phyloP scores from a whole-genome alignment of 2,113 vertebrate genomes.

The Monarcha castaneiventris region DNA sequence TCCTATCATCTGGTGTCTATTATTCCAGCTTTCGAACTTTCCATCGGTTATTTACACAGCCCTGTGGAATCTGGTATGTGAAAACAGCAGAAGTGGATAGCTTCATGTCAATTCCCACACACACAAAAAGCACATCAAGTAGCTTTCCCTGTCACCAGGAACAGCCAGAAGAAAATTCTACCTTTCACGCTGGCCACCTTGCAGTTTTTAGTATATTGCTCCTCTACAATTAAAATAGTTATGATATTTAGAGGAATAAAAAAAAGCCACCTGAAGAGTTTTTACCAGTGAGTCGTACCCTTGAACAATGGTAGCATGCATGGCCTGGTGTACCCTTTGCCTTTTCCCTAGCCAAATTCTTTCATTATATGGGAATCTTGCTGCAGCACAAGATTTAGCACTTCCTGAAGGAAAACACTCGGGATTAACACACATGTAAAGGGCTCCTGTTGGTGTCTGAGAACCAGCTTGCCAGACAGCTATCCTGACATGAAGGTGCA shows the following conservation, averaged over 20 bases:
- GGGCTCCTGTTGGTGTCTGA: slow-evolving; percentile 16
- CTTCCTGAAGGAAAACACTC: slow-evolving; percentile 5
- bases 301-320: background rate
- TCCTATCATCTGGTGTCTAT: background rate
- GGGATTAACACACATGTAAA: background rate
- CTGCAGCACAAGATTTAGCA: background rate
- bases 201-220: background rate
- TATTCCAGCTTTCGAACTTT: background rate
- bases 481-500: background rate
- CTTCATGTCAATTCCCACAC: background rate
- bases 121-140: background rate
- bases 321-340: background rate
- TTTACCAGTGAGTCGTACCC: background rate
- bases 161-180: background rate
- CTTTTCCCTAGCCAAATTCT: background rate
- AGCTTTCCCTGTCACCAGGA: background rate
- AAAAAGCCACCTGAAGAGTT: background rate
- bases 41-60: background rate
- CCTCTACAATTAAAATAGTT: background rate
- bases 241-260: background rate
- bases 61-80: background rate
- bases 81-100: background rate
- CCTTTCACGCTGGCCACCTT: background rate
- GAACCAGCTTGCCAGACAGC: background rate
- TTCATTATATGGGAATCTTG: background rate